Base-by-base conservation (phyloP, 1,140 invertebrate species). In the Bombus terrestris region DNA sequence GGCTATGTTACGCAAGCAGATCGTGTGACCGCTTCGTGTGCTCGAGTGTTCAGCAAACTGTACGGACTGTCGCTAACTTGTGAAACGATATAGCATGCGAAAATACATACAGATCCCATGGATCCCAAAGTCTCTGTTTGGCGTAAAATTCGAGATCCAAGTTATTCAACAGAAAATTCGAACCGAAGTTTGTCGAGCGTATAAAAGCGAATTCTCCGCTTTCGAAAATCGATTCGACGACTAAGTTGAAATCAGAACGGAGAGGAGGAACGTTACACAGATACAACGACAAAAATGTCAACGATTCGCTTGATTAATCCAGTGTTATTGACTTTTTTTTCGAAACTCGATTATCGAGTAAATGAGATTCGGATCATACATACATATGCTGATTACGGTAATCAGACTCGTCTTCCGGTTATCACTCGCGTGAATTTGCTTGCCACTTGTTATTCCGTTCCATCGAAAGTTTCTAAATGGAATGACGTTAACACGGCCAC, bases 371-470 rank as follows among this genome's bases (percentile, higher is more conserved):
- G 18, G 28, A 37, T 81, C 68, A 47, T 62, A 13, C 71, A 64
- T 62, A 81, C 71, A 64, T 62, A 81, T 81, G 80, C 69, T 64
- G 80, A 81, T 73, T 73, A 69, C n/a, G 12, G 57, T 81, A 74
- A 81, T 81, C 69, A 81, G 32, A 69, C 6, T 39, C 18, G 47
- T 53, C 41, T 28, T 81, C 18, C 35, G 39, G 73, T 73, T 81
- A 41, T 57, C n/a, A 22, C 22, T 6, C n/a, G 25, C 32, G 47
- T 3, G 32, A 4, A 22, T 47, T 39, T 28, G 35, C 47, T 57
- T 57, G 66, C 43, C 35, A 71, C 66, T 39, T 71, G 32, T 69
- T 69, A 53, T 80, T 68, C 41, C 32, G 64, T 3, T 59, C 39
- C 18, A 10, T 22, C 39, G 22, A 18, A 62, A 28, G 10, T 81